These are phyloP conservation scores for Nothobranchius kuhntae DNA, from an alignment of 2,113 vertebrate species.

Conservation along the genomic window DNA sequence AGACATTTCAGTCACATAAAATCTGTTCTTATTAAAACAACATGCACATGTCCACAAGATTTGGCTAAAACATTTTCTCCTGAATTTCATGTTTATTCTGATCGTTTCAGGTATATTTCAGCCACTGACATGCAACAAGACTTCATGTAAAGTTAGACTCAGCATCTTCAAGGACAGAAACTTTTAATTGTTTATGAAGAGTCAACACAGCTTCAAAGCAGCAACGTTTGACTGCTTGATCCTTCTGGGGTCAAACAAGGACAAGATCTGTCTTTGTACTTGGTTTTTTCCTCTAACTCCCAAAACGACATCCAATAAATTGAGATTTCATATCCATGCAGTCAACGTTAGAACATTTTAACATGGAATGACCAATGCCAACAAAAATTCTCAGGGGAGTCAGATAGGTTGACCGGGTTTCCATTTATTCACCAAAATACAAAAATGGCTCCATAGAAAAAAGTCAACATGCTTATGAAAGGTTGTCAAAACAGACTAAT, in stretches of 20 bases:
- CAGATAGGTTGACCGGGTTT: too few relatives aligned
- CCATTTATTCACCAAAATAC: too few relatives aligned
- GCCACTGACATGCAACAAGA: conserved; percentile 4
- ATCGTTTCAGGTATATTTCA: conserved; percentile 15
- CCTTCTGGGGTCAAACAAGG: not conserved
- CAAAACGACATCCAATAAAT: too few relatives aligned
- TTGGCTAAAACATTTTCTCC: conserved; percentile 6
- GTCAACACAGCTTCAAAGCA: not conserved
- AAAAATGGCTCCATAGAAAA: too few relatives aligned
- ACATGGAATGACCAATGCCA: too few relatives aligned
- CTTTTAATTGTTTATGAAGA: not conserved
- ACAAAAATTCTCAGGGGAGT: too few relatives aligned
- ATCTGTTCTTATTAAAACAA: conserved; percentile 20
- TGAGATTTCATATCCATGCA: too few relatives aligned
- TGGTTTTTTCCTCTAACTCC: too few relatives aligned
- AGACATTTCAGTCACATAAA: conserved; percentile 53
- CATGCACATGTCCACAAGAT: not conserved
- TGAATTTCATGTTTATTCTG: conserved; percentile 21
- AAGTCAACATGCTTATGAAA: too few relatives aligned
- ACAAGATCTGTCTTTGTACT: not conserved
- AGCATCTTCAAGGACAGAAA: conserved; percentile 2
- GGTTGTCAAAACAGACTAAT: too few relatives aligned
- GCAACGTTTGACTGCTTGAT: not conserved
- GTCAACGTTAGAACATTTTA: too few relatives aligned
- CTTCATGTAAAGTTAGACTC: not conserved